Percentiles rank a stretch among this genome's conserved stretches.
Conservation (phyloP, 2,113 vertebrate genomes). For the Eonycteris spelaea region DNA sequence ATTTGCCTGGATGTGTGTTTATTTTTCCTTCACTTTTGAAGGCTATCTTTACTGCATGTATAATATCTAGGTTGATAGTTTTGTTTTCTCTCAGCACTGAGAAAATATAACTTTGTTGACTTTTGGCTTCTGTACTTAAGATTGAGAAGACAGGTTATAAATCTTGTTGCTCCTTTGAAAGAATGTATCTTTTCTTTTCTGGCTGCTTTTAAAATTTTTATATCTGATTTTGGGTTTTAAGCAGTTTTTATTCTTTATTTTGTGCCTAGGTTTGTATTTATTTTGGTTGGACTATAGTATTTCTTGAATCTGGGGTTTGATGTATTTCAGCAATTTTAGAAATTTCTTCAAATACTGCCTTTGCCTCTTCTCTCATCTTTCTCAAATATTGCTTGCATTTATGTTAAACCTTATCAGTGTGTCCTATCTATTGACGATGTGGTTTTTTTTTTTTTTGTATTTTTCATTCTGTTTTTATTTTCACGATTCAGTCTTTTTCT, state of each 20-base stretch:
- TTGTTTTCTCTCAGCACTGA: neutral
- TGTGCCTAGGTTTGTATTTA: neutral
- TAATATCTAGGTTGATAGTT: neutral
- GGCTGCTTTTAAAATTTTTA: neutral
- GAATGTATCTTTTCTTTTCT: neutral
- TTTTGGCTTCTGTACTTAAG: neutral
- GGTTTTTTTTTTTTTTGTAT: neutral
- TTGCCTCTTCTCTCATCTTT: neutral
- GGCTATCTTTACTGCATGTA: neutral
- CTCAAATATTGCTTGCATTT: neutral
- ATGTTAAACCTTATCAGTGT: neutral
- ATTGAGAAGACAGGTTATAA: neutral
- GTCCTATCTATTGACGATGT: neutral
- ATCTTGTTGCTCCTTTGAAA: neutral
- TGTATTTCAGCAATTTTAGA: neutral
- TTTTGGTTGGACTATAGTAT: neutral
- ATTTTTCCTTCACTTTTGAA: conserved; percentile 27
- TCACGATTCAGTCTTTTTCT: neutral
- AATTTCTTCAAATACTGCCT: neutral
- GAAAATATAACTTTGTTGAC: neutral
- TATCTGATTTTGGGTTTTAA: neutral
- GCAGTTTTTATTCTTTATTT: neutral
- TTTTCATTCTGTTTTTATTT: neutral
- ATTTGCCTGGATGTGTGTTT: neutral
- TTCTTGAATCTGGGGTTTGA: conserved; percentile 10